Conservation (phyloP, 2,797 vertebrate genomes). For the Cynopterus sphinx region DNA sequence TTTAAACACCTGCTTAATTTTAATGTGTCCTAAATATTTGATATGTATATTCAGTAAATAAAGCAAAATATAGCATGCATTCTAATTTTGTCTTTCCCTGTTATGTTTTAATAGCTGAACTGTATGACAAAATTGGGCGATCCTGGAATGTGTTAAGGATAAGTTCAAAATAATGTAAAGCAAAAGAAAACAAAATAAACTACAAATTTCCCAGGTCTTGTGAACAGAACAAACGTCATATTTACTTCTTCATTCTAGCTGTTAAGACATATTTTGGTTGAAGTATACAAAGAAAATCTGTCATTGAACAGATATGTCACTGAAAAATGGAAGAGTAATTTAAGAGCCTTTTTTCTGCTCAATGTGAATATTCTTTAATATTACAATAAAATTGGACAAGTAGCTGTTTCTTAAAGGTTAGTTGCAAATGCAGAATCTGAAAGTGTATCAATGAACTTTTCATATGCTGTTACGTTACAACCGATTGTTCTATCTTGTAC, state of each 20-base stretch:
- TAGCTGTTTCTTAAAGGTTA: conserved; percentile 3
- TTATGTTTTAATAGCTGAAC: conserved; percentile 8
- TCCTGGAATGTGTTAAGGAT: conserved; percentile 17
- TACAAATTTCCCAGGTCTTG: too few species aligned
- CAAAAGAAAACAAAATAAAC: background rate
- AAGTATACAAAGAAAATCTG: background rate
- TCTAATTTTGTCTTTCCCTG: conserved; percentile 39
- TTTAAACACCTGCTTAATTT: conserved; percentile 18
- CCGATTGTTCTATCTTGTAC: background rate
- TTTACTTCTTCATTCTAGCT: conserved; percentile 29
- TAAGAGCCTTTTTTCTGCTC: background rate
- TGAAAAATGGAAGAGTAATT: background rate
- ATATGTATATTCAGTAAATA: conserved; percentile 15
- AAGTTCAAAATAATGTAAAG: conserved; percentile 49
- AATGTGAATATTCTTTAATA: background rate
- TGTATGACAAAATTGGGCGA: background rate
- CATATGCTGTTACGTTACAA: background rate
- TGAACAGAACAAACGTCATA: background rate
- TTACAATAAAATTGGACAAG: background rate
- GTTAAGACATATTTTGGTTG: background rate
- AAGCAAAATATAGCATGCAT: conserved; percentile 38
- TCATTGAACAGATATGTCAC: background rate
- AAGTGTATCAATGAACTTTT: background rate
- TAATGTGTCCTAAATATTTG: background rate
- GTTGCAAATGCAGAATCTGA: background rate